These are phyloP conservation scores for Embidobia sp. DNA, from an alignment of 2,888 invertebrate species.

Conservation along the genomic window DNA sequence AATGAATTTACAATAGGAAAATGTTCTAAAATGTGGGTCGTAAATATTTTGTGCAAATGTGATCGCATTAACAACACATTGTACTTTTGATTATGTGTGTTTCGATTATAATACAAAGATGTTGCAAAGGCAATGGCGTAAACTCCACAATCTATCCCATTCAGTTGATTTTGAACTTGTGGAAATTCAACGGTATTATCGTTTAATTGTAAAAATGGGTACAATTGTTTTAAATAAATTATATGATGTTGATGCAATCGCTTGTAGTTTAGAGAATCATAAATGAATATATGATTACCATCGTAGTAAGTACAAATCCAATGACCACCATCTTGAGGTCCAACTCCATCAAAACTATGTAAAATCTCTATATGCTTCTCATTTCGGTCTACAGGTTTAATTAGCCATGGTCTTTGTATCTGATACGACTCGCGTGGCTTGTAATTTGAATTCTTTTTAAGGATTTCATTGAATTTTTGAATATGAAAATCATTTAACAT, in stretches of 20 bases:
- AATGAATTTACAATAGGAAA: no score
- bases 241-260: not conserved
- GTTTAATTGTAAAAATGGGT: conserved; percentile 2
- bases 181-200: not conserved
- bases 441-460: not conserved
- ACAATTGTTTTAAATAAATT: conserved; percentile 2
- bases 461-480: not conserved
- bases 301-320: conserved; percentile 2
- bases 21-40: not conserved
- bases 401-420: not conserved
- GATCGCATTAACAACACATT: not conserved
- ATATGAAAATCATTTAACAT: conserved; percentile 1
- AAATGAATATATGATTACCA: not conserved
- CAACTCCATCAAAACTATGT: not conserved
- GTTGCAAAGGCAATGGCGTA: not conserved
- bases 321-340: not conserved
- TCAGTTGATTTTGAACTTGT: not conserved
- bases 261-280: no score
- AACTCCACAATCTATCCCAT: not conserved
- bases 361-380: conserved; percentile 8
- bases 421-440: not conserved
- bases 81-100: not conserved
- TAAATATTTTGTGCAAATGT: not conserved
- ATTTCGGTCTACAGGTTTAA: not conserved
- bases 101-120: conserved; percentile 3